Evolutionary conservation across 2,113 vertebrate genomes (phyloP), one percentile per base, ranked within the genome.

Genomic region (Neotoma lepida): DNA sequence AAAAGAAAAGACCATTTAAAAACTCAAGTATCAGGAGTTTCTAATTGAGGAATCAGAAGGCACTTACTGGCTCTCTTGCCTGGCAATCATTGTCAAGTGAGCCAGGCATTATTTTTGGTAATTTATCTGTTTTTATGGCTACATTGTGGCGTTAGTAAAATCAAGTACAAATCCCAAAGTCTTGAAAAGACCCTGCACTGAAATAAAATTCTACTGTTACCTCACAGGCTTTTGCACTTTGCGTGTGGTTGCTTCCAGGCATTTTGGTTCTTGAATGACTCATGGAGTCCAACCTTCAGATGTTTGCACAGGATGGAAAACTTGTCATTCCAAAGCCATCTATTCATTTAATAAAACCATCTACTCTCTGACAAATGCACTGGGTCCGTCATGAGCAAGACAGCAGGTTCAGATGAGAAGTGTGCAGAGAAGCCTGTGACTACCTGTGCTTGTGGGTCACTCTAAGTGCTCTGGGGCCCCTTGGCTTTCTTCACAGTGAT

Each of bases 1-100:
- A 86, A 91, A 58, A 96, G 22, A 86, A 88, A 95, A 96, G 88
- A 7, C 3, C 35, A 56, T 49, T 49, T 86, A 89, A 33, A 20
- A 71, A 92, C 39, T 82, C 33, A 56, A 49, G 9, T 61, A 15
- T 28, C 12, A 8, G 28, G 24, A 18, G 49, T 39, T 6, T 56
- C 20, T 64, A 13, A 22, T 1, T 14, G 54, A 49, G 28, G 22
- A 86, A 33, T 61, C 14, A 64, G 33, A 56, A 88, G 12, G 26
- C 46, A 33, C 30, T 66, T 64, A 15, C 3, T 35, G 39, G 54
- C 12, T 30, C 51, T 26, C 46, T 41, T n/a, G 39, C 6, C 56
- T n/a, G 20, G 1, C 39, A 35, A 74, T 39, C 18, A 28, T 20
- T 41, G n/a, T 3, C 22, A 70, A 86, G 22, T 41, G 49, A 73